Conservation (phyloP, 2,113 vertebrate species). For the Odontophorus gujanensis region DNA sequence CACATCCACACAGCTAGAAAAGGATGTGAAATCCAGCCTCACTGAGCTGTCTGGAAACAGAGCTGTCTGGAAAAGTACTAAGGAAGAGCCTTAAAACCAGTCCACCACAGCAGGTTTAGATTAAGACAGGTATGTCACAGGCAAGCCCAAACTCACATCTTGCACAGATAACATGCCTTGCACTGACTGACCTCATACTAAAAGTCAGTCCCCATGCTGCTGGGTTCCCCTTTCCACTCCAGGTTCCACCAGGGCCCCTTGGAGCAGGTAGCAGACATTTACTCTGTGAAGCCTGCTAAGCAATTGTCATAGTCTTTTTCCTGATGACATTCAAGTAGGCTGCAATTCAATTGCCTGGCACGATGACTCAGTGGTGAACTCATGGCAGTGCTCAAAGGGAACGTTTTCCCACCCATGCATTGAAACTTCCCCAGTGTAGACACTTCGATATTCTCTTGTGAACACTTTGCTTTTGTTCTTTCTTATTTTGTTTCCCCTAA, state of each 20-base stretch:
- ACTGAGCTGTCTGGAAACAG: constrained; percentile 27
- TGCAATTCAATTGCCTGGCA: background rate
- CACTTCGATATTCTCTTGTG: background rate
- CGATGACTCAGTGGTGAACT: background rate
- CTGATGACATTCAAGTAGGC: background rate
- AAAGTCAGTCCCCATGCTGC: background rate
- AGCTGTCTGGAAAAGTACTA: constrained; percentile 34
- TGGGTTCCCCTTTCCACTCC: background rate
- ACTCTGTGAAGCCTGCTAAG: background rate
- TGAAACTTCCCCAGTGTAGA: background rate
- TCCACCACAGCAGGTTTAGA: constrained; percentile 34
- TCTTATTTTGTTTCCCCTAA: constrained; percentile 50
- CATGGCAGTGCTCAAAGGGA: accelerated
- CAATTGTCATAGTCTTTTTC: background rate
- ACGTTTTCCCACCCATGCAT: background rate
- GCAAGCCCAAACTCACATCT: background rate
- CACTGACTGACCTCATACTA: background rate
- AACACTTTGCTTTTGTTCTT: constrained; percentile 49
- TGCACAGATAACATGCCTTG: background rate
- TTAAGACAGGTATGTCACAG: constrained; percentile 36
- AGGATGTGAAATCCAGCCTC: constrained; percentile 47
- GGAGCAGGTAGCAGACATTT: background rate
- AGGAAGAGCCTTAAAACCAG: constrained; percentile 26
- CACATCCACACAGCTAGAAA: background rate
- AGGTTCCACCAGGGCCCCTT: background rate